Percentiles rank a stretch among this genome's conserved stretches.
Evolutionary conservation across 2,113 vertebrate genomes (phyloP).

Genomic region (Bettongia penicillata): DNA sequence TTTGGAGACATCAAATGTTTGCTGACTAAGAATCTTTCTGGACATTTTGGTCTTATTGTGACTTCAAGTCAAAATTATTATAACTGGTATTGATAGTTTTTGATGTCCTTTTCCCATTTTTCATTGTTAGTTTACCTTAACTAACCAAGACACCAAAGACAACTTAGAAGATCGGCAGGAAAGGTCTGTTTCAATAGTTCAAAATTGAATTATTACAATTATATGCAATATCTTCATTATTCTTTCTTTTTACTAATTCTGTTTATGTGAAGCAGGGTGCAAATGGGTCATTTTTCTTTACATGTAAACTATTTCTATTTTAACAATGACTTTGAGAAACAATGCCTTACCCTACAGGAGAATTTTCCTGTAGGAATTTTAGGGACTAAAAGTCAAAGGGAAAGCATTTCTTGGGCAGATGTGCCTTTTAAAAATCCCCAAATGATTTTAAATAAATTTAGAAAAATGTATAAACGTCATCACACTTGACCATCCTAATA

Average conservation of each 20-base stretch:
- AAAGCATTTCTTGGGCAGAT: neutral
- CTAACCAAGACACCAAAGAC: too few relatives aligned
- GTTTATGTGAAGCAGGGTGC: fast-evolving
- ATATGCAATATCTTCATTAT: neutral
- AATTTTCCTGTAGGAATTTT: neutral
- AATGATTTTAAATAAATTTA: constrained; percentile 13
- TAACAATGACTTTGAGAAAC: neutral
- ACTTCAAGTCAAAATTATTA: neutral
- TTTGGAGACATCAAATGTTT: neutral
- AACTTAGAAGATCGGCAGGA: too few relatives aligned
- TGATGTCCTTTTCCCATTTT: neutral
- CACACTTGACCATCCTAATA: neutral
- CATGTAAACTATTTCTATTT: fast-evolving
- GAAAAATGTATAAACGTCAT: neutral
- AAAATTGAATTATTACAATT: neutral
- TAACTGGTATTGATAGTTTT: neutral
- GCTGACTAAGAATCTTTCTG: neutral
- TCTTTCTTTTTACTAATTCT: neutral
- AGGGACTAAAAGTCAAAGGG: neutral
- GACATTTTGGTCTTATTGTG: neutral
- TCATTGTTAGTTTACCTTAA: neutral
- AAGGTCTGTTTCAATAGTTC: neutral
- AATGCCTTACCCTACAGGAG: neutral
- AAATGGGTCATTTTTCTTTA: fast-evolving
- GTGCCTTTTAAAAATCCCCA: neutral